These are phyloP conservation scores for Oxystoma pomonae DNA, from an alignment of 2,888 invertebrate genomes.

Conservation along the genomic window DNA sequence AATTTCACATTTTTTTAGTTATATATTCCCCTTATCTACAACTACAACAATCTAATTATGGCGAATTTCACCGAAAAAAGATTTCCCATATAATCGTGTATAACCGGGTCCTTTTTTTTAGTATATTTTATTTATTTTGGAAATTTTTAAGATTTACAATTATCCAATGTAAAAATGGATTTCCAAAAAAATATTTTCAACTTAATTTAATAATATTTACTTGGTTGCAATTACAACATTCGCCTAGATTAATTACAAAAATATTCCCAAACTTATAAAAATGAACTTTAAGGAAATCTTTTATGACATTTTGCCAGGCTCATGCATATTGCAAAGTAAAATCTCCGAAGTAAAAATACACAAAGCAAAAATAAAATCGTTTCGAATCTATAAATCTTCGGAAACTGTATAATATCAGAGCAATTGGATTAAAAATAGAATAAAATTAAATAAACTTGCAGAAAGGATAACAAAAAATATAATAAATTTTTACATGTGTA, in stretches of 20 bases:
- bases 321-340: no score
- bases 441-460: neutral
- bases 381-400: neutral
- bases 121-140: neutral
- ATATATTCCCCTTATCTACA: no score
- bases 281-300: neutral
- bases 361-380: neutral
- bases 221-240: no score
- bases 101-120: no score
- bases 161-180: neutral
- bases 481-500: neutral
- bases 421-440: neutral
- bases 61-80: no score
- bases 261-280: no score
- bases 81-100: no score
- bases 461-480: neutral
- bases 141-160: neutral
- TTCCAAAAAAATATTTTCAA: no score
- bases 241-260: no score
- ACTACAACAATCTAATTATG: no score
- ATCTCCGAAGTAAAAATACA: neutral
- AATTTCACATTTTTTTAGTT: no score
- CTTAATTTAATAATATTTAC: no score
- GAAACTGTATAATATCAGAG: neutral
- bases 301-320: neutral